Evolutionary conservation across 2,113 vertebrate species (phyloP), one percentile per base, ranked within the genome.

Genomic region (Lepisosteus oculatus): DNA sequence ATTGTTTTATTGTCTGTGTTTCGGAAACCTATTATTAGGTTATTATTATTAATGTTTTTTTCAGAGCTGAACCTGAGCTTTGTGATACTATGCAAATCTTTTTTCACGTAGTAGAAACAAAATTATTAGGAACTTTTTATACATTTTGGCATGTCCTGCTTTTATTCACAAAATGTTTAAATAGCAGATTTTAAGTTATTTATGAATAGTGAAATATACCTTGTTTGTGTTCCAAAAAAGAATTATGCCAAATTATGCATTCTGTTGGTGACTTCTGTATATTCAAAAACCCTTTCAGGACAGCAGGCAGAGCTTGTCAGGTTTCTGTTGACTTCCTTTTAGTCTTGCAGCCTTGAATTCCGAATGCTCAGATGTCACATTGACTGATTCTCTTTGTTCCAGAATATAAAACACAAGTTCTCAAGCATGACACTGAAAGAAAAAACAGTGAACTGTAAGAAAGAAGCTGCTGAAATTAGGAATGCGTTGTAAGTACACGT

Each of bases 401-500:
- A 93, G 93, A 77, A 77, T 63, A 78, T 86, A 57, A 88, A 85
- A 69, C 79, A 69, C 67, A 81, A 83, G 65, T 83, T 91, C 67
- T 87, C 77, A 13, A 79, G 86, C 6, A 12, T 74, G 56, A 70
- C 55, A 55, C 63, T 75, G 68, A 80, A 82, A 72, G 79, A 85
- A 55, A 84, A 81, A 70, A 77, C 74, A 29, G 43, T 76, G 42
- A 74, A 78, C 51, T 84, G 82, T 76, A 88, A 91, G 76, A 83
- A 88, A 72, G 87, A 90, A 70, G 70, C 80, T 43, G 69, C 76
- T 69, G 78, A 83, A 63, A 77, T 93, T 81, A 81, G 83, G 77
- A 86, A 78, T 75, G 86, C 79, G 3, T 6, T 93, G 93, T 95
- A 86, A 91, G 92, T 91, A 79, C 42, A 65, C 64, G 61, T 54